Conservation (phyloP, 2,113 vertebrate genomes). For the Scophthalmus maximus region DNA sequence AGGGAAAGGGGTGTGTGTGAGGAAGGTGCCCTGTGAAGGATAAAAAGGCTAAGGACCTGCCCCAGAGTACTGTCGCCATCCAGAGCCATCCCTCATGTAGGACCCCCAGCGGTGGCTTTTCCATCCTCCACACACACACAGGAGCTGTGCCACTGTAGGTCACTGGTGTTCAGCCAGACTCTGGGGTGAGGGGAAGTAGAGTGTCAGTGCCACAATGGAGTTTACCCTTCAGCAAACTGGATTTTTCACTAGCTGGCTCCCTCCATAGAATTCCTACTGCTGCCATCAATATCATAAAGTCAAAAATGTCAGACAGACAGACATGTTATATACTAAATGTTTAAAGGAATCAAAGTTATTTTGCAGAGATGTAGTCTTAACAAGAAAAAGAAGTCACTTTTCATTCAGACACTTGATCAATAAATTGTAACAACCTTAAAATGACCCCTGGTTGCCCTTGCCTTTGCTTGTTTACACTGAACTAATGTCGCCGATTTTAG, state of each 20-base stretch:
- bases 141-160: conserved; percentile 20
- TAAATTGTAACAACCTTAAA: background rate
- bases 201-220: conserved; percentile 31
- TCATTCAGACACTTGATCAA: too few relatives aligned
- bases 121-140: conserved; percentile 45
- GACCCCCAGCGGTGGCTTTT: conserved; percentile 49
- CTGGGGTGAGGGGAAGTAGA: conserved; percentile 7
- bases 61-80: conserved; percentile 37
- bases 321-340: too few relatives aligned
- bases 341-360: too few relatives aligned
- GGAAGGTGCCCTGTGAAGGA: conserved; percentile 57
- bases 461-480: too few relatives aligned
- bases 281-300: background rate
- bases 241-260: conserved; percentile 3
- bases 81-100: conserved; percentile 73
- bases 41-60: conserved; percentile 64
- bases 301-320: too few relatives aligned
- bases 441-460: too few relatives aligned
- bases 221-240: conserved; percentile 74
- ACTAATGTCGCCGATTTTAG: too few relatives aligned
- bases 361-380: too few relatives aligned
- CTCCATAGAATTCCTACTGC: conserved; percentile 12
- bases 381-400: background rate
- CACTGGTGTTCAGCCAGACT: conserved; percentile 58
- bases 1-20: background rate